phyloP scores from a whole-genome alignment of 2,888 invertebrate species.

The Scaptomyza reducta region DNA sequence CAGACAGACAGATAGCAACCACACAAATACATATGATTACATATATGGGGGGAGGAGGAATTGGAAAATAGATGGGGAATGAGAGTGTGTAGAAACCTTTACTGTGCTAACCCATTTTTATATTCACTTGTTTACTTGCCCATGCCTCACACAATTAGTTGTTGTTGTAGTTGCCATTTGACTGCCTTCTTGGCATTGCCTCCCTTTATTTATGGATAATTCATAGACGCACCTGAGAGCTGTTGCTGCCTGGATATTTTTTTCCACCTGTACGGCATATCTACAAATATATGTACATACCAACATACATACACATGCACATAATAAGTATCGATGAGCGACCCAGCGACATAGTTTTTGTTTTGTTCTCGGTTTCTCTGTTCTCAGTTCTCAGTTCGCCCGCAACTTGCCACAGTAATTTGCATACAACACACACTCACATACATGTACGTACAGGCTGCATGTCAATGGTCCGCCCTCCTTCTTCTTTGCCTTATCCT shows the following conservation, averaged over 20 bases:
- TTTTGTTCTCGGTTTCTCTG: conserved; percentile 18
- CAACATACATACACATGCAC: not conserved
- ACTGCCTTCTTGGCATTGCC: conserved; percentile 39
- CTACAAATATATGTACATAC: not conserved
- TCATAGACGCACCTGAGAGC: conserved; percentile 64
- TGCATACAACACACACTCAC: conserved; percentile 49
- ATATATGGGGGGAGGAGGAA: conserved; percentile 1
- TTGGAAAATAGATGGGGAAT: not conserved
- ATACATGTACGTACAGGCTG: conserved; percentile 32
- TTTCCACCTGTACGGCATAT: conserved; percentile 22
- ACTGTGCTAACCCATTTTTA: not conserved
- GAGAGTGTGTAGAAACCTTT: conserved; percentile 2
- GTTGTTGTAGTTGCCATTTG: conserved; percentile 53
- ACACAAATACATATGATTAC: conserved; percentile 31
- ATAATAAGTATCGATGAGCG: conserved; percentile 49
- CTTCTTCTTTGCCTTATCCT: conserved; percentile 5
- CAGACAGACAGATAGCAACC: conserved; percentile 6
- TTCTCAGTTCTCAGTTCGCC: conserved; percentile 55
- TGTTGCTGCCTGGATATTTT: conserved; percentile 35
- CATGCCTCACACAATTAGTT: conserved; percentile 29
- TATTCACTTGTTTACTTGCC: conserved; percentile 63
- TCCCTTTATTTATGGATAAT: conserved; percentile 62
- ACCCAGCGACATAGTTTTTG: conserved; percentile 73
- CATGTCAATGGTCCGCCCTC: conserved; percentile 41
- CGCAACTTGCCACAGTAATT: conserved; percentile 66